These are phyloP conservation scores for Chelonus formosanus DNA, from an alignment of 2,888 invertebrate genomes.

Conservation along the genomic window DNA sequence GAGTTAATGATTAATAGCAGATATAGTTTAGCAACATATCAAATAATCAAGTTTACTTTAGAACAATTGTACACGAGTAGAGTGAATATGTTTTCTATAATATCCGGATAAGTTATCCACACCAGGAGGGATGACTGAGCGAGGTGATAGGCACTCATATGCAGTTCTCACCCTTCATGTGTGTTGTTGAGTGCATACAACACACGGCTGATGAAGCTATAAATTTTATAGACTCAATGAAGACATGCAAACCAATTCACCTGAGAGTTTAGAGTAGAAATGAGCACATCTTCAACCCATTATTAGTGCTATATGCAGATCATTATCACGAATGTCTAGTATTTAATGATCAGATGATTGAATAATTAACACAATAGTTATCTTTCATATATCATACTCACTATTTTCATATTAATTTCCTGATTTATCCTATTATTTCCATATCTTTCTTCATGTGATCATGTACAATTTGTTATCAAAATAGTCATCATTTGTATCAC, in stretches of 20 bases:
- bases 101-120: constrained; percentile 33
- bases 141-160: constrained; percentile 14
- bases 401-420: neutral
- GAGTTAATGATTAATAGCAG: neutral
- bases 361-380: constrained; percentile 3
- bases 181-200: constrained; percentile 40
- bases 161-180: neutral
- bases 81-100: constrained; percentile 33
- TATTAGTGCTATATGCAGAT: constrained; percentile 42
- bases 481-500: neutral
- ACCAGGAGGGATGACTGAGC: constrained; percentile 11
- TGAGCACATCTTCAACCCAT: constrained; percentile 30
- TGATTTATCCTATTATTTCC: neutral
- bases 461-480: neutral
- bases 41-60: neutral
- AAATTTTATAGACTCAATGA: constrained; percentile 54
- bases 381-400: neutral
- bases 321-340: constrained; percentile 39
- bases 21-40: too few species aligned
- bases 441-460: neutral
- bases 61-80: neutral
- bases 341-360: constrained; percentile 13
- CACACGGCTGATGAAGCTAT: constrained; percentile 60
- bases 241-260: constrained; percentile 60
- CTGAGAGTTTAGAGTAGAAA: constrained; percentile 43